phyloP scores from a whole-genome alignment of 1,140 invertebrate species.

The Euborellia annulipes region DNA sequence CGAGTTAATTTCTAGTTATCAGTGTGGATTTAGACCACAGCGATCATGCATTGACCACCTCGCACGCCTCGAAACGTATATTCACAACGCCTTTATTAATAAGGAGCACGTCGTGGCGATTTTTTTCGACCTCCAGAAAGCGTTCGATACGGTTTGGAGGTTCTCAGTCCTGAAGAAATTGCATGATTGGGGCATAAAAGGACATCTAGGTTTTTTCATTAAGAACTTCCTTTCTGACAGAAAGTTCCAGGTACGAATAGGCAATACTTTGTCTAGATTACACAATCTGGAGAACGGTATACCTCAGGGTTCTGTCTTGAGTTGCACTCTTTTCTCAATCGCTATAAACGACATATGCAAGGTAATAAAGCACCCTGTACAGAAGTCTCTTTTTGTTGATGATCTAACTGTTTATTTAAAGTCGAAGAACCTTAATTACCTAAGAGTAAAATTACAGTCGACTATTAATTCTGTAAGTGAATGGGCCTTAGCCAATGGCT shows the following conservation, averaged over 20 bases:
- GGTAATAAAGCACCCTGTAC: too few relatives aligned
- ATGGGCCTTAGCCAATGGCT: too few relatives aligned
- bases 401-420: too few relatives aligned
- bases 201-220: background rate
- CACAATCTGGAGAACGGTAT: slow-evolving; percentile 6
- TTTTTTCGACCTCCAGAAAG: background rate
- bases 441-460: too few relatives aligned
- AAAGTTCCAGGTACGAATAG: slow-evolving; percentile 2
- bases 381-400: too few relatives aligned
- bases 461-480: too few relatives aligned
- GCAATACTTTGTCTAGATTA: background rate
- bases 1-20: too few relatives aligned
- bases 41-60: too few relatives aligned
- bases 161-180: background rate
- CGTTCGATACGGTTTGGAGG: background rate
- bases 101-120: background rate
- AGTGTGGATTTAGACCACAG: too few relatives aligned
- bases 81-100: background rate
- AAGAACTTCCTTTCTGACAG: slow-evolving; percentile 1
- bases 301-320: slow-evolving; percentile 2
- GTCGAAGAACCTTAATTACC: too few relatives aligned
- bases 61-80: background rate
- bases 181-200: background rate
- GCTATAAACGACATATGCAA: background rate
- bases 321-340: slow-evolving; percentile 3